phyloP scores from a whole-genome alignment of 1,140 invertebrate species.

The Lucilia cuprina region DNA sequence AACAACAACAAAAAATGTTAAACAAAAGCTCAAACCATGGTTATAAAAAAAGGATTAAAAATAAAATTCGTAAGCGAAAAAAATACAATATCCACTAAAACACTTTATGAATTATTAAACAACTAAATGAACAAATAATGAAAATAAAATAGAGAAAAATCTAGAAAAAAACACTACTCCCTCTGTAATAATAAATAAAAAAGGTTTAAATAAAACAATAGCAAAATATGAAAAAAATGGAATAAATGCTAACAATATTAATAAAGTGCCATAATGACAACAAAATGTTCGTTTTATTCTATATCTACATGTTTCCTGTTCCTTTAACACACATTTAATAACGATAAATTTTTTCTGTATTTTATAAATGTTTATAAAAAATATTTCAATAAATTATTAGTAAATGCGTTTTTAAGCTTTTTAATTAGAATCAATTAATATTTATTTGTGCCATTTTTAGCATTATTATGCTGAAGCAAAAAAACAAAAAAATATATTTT shows the following conservation, averaged over 20 bases:
- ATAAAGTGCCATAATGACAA: neutral
- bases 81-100: neutral
- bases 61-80: neutral
- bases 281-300: neutral
- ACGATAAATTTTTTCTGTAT: neutral
- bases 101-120: slow-evolving; percentile 8
- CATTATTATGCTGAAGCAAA: neutral
- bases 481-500: no score
- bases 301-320: neutral
- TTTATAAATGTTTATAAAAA: neutral
- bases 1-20: neutral
- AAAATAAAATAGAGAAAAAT: neutral
- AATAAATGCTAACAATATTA: neutral
- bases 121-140: neutral
- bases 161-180: neutral
- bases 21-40: neutral
- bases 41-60: slow-evolving; percentile 5
- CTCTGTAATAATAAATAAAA: neutral
- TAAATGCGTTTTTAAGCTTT: slow-evolving; percentile 27
- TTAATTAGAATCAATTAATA: slow-evolving; percentile 33
- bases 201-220: neutral
- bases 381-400: slow-evolving; percentile 12
- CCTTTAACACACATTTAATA: no score
- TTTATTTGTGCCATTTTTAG: neutral
- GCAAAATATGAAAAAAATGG: neutral